A percentile compares a stretch with the other conserved stretches of the same genome.
phyloP scores from a whole-genome alignment of 2,888 invertebrate genomes.

The Rambutsinella grinnellia region DNA sequence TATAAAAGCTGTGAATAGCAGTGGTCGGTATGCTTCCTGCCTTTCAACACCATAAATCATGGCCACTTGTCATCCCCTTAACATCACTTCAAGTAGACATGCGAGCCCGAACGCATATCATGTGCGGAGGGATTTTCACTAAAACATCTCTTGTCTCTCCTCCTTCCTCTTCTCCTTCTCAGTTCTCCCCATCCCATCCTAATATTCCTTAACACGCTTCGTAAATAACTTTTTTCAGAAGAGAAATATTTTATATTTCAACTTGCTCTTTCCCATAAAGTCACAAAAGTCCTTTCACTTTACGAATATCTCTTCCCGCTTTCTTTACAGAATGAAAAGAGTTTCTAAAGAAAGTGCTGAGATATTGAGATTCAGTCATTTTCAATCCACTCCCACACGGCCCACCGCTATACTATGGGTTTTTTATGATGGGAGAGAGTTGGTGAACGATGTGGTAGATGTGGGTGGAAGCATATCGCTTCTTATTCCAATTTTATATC shows the following conservation, averaged over 20 bases:
- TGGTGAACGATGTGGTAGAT: not conserved
- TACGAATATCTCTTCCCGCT: no score
- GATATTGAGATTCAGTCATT: conserved; percentile 25
- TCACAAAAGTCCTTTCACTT: no score
- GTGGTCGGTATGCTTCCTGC: conserved; percentile 43
- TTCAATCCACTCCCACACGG: conserved; percentile 39
- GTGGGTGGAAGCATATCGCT: not conserved
- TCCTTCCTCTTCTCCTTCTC: conserved; percentile 3
- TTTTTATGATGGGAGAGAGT: not conserved
- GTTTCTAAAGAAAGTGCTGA: conserved; percentile 13
- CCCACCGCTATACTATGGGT: not conserved
- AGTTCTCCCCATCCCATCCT: conserved; percentile 7
- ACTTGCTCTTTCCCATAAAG: no score
- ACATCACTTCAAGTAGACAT: conserved; percentile 28
- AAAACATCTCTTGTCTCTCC: conserved; percentile 13
- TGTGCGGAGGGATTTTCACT: conserved; percentile 19
- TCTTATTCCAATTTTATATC: not conserved
- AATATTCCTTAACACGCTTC: not conserved
- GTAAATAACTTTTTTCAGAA: no score
- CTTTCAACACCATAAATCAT: conserved; percentile 55
- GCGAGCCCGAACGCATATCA: conserved; percentile 14
- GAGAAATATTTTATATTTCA: no score
- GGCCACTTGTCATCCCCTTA: conserved; percentile 52
- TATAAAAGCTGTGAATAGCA: not conserved
- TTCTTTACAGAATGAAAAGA: not conserved